Evolutionary conservation across 1,140 invertebrate genomes (phyloP).

Genomic region (Coboldia fuscipes): DNA sequence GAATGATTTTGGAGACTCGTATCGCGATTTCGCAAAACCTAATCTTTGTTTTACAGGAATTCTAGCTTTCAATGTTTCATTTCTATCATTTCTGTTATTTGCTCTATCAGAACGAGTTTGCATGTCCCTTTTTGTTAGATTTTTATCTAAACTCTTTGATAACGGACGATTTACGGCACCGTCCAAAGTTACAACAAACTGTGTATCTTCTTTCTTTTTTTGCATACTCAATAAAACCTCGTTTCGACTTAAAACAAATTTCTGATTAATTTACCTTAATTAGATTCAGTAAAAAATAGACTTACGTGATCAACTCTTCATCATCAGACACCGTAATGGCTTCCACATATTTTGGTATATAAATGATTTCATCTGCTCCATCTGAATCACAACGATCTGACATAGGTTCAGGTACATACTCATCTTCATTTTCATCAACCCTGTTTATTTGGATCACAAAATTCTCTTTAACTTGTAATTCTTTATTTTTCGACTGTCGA

Average conservation of each 20-base stretch:
- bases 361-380: constrained; percentile 12
- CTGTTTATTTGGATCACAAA: too few species aligned
- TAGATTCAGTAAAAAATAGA: constrained; percentile 7
- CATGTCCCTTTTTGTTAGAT: neutral
- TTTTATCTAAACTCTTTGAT: too few species aligned
- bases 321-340: constrained; percentile 8
- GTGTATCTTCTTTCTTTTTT: too few species aligned
- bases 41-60: neutral
- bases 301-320: constrained; percentile 12
- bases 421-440: constrained; percentile 10
- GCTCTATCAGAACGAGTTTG: too few species aligned
- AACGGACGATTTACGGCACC: too few species aligned
- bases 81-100: neutral
- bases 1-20: too few species aligned
- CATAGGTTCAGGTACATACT: constrained; percentile 16
- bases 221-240: too few species aligned
- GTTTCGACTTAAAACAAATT: too few species aligned
- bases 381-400: constrained; percentile 17
- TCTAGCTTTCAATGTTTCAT: neutral
- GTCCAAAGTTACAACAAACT: constrained; percentile 42
- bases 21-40: too few species aligned
- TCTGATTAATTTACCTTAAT: constrained; percentile 12
- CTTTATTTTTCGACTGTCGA: constrained; percentile 5
- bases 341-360: constrained; percentile 9
- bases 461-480: constrained; percentile 12